Evolutionary conservation across 2,888 invertebrate species (phyloP), one percentile per base, ranked within the genome.

Genomic region (Pollenia angustigena): DNA sequence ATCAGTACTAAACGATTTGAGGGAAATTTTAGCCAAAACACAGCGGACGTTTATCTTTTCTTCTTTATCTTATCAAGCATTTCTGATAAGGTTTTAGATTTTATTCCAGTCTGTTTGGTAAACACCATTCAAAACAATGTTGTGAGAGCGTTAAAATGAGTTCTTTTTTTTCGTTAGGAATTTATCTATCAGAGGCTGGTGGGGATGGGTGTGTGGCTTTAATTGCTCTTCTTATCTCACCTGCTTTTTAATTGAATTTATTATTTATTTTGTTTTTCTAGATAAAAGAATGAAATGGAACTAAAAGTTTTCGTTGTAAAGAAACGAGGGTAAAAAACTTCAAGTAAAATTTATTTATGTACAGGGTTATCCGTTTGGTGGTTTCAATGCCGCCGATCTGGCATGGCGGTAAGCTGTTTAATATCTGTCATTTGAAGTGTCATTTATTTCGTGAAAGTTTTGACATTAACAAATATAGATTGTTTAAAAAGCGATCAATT

Each of bases 61-160:
- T 23, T 52, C 42, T 69, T 82, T 71, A 83, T 83, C 83, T 83
- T 83, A 83, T 83, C 83, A 56, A 14, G 23, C 2, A 32, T 50
- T 52, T 42, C 32, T 71, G 83, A 83, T 83, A 83, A 76, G 23
- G 3, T 12, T 10, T 32, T 60, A 12, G 48, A 23, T 48, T 54
- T 56, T 12, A 40, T 54, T 62, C 48, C 48, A 64, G 54, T 7
- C 40, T n/a, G 44, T 14, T 10, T 7, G 14, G 9, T 54, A 68
- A 60, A 52, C 32, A 32, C 14, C 14, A 46, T 54, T 56, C 14
- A 8, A 44, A 71, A 10, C 44, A n/a, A 10, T 44, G 54, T 6
- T 32, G 40, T 4, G 16, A 62, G 16, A 16, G 10, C 9, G 16
- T n/a, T 4, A 52, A n/a, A 62, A 42, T n/a, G 9, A 14, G n/a